Base-by-base conservation (phyloP, 2,797 vertebrate species). In the Chaetophractus vellerosus region DNA sequence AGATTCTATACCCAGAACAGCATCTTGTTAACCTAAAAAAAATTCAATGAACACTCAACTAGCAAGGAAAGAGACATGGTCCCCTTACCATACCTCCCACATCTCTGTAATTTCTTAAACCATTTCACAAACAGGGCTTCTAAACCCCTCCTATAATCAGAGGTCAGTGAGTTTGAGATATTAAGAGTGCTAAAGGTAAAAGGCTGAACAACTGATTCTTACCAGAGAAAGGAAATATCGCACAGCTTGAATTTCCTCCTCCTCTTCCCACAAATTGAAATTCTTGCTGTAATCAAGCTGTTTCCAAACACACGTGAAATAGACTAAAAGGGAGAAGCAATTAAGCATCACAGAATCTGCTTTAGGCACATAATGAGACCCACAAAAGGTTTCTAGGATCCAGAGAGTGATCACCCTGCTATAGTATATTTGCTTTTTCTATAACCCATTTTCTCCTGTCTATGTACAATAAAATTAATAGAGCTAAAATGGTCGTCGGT, bases 381-480 rank as follows among this genome's bases (percentile, higher is more conserved):
- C 80, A 63, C 2, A 66, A 38, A 38, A 88, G 10, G 0, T 85
- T 59, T 96, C 90, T 12, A 52, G 75, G 84, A 82, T 96, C 96
- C 88, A 92, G 95, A 74, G 78, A 18, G 95, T 52, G 93, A 92
- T 90, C 90, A 75, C 63, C 11, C 41, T 93, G 16, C 84, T 91
- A 86, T 57, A 66, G 28, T 86, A 94, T 9, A 28, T 82, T 52
- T 81, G 50, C 61, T 64, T 57, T 92, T 81, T 26, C 68, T 88
- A 63, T 95, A 96, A 68, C 18, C 50, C 9, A 21, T 96, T 96
- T 93, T 90, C 95, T 96, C 84, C 81, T 97, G 95, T 96, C 75
- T 36, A 48, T 26, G 83, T 82, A 63, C 7, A 1, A 87, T 96
- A 78, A 86, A 90, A 80, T 81, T 28, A 90, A 76, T 85, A 15